phyloP scores from a whole-genome alignment of 1,140 invertebrate genomes.

The Telenomus remus region DNA sequence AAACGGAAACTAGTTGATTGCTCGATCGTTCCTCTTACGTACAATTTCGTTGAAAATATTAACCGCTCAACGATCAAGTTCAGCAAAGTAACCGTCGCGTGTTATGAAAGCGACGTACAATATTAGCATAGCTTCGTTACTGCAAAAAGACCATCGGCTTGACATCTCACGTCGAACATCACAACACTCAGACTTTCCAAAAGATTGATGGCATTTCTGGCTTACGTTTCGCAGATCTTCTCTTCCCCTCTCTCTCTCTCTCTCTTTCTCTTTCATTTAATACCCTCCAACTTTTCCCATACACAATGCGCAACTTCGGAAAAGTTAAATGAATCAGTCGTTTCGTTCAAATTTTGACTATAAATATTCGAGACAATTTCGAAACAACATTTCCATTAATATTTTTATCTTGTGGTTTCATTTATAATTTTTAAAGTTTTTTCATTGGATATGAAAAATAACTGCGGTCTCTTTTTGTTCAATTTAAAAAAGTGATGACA shows the following conservation, averaged over 20 bases:
- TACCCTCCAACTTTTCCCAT: too few species aligned
- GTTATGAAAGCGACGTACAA: slow-evolving; percentile 63
- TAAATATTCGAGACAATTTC: too few species aligned
- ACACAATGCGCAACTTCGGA: too few species aligned
- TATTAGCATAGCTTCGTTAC: slow-evolving; percentile 64
- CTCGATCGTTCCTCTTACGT: slow-evolving; percentile 8
- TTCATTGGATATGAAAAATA: too few species aligned
- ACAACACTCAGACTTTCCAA: slow-evolving; percentile 38
- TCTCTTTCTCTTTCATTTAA: too few species aligned
- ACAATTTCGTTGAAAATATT: slow-evolving; percentile 58
- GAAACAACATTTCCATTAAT: too few species aligned
- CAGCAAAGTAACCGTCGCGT: slow-evolving; percentile 54
- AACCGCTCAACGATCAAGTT: slow-evolving; percentile 57
- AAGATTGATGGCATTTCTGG: slow-evolving; percentile 57
- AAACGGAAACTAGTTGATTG: background rate
- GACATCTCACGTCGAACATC: slow-evolving; percentile 63
- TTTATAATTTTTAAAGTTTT: too few species aligned
- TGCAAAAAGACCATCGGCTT: slow-evolving; percentile 61
- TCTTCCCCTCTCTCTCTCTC: background rate
- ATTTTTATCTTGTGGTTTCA: too few species aligned
- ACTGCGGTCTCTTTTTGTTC: too few species aligned
- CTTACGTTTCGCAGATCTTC: slow-evolving; percentile 44
- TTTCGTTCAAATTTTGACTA: too few species aligned
- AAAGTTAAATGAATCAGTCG: too few species aligned
- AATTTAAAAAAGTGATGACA: too few species aligned